These are phyloP conservation scores for Pseudococcus viburni DNA, from an alignment of 2,888 invertebrate species.

Conservation along the genomic window DNA sequence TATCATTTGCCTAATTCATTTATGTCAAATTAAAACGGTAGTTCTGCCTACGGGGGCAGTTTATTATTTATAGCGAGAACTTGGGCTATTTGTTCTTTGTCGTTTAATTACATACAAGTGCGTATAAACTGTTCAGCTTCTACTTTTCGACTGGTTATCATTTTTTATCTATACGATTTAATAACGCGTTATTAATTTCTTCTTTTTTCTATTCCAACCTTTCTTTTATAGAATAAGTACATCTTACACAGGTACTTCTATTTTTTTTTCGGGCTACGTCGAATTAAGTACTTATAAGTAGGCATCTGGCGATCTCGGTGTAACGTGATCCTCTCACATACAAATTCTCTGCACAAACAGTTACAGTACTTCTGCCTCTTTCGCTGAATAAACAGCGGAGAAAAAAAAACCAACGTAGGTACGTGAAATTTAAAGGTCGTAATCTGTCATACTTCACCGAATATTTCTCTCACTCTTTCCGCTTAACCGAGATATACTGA, in stretches of 20 bases:
- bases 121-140: conserved; percentile 53
- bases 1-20: conserved; percentile 63
- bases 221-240: neutral
- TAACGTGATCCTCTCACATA: conserved; percentile 18
- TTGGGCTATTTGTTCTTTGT: conserved; percentile 64
- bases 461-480: conserved; percentile 51
- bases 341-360: neutral
- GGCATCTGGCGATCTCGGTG: neutral
- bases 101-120: conserved; percentile 61
- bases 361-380: neutral
- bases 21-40: conserved; percentile 65
- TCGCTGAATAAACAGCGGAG: neutral
- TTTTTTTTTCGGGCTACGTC: neutral
- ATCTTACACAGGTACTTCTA: neutral
- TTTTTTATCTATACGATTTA: conserved; percentile 53
- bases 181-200: conserved; percentile 48
- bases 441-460: conserved; percentile 46
- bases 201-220: neutral
- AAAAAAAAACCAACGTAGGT: neutral
- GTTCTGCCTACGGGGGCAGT: conserved; percentile 59
- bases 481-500: conserved; percentile 30
- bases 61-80: conserved; percentile 61
- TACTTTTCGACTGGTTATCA: conserved; percentile 58
- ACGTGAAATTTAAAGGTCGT: conserved; percentile 54
- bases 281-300: neutral